These are phyloP conservation scores for Dipodomys ordii DNA, from an alignment of 2,113 vertebrate genomes.

Conservation along the genomic window DNA sequence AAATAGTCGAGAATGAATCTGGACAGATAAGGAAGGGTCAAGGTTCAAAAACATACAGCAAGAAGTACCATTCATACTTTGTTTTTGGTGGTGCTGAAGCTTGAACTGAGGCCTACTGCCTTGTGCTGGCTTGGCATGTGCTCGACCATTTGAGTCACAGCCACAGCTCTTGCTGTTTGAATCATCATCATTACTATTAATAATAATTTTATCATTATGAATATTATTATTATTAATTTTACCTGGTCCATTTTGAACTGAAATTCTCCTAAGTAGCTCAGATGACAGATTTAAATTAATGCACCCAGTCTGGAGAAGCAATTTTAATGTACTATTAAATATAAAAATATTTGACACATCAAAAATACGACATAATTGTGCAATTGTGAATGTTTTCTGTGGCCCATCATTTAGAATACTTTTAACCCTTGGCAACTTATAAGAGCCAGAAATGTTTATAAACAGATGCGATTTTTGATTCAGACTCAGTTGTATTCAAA, in stretches of 20 bases:
- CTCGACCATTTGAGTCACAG: too few species aligned
- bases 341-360: neutral
- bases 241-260: too few species aligned
- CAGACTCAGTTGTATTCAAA: slow-evolving; percentile 34
- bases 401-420: neutral
- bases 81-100: too few species aligned
- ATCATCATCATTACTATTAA: too few species aligned
- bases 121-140: too few species aligned
- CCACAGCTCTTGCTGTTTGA: too few species aligned
- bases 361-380: neutral
- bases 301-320: neutral
- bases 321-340: slow-evolving; percentile 18
- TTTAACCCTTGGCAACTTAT: neutral
- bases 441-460: neutral
- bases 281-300: too few species aligned
- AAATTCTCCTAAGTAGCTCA: too few species aligned
- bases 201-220: too few species aligned
- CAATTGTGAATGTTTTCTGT: neutral
- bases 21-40: neutral
- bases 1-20: neutral
- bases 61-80: too few species aligned
- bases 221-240: too few species aligned
- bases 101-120: too few species aligned
- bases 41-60: neutral
- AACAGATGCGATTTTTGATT: slow-evolving; percentile 1